Conservation (phyloP, 2,113 vertebrate species). For the Heloderma charlesbogerti region DNA sequence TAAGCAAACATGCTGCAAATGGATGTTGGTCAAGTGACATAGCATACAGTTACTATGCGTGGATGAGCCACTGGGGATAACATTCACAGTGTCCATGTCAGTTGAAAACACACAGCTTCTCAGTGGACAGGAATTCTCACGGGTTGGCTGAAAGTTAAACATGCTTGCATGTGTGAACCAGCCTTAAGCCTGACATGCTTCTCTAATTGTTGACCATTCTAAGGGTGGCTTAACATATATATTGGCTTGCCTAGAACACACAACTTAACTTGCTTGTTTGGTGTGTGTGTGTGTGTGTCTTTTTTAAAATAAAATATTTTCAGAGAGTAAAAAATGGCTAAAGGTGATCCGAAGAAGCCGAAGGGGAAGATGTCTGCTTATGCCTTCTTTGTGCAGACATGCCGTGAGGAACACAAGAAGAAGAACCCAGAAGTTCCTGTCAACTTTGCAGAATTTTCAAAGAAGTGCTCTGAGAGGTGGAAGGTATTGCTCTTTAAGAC, state of each 20-base stretch:
- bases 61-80: not conserved
- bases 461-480: constrained; percentile 88
- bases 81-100: not conserved
- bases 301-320: not conserved
- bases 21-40: not conserved
- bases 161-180: not conserved
- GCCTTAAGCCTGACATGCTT: too few relatives aligned
- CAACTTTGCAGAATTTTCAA: constrained; percentile 90
- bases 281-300: not conserved
- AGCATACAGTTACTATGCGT: not conserved
- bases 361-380: constrained; percentile 93
- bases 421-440: constrained; percentile 89
- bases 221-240: not conserved
- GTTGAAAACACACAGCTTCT: not conserved
- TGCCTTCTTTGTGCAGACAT: constrained; percentile 91
- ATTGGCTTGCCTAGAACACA: not conserved
- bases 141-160: not conserved
- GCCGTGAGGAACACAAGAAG: constrained; percentile 91
- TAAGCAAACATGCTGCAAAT: too few relatives aligned
- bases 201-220: not conserved
- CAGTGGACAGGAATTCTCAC: not conserved
- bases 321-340: constrained; percentile 84
- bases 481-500: constrained; percentile 72
- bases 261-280: not conserved
- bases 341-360: constrained; percentile 91